A percentile compares a stretch with the other conserved stretches of the same genome.
These are phyloP conservation scores for Corapipo altera DNA, from an alignment of 2,113 vertebrate species.

Conservation along the genomic window DNA sequence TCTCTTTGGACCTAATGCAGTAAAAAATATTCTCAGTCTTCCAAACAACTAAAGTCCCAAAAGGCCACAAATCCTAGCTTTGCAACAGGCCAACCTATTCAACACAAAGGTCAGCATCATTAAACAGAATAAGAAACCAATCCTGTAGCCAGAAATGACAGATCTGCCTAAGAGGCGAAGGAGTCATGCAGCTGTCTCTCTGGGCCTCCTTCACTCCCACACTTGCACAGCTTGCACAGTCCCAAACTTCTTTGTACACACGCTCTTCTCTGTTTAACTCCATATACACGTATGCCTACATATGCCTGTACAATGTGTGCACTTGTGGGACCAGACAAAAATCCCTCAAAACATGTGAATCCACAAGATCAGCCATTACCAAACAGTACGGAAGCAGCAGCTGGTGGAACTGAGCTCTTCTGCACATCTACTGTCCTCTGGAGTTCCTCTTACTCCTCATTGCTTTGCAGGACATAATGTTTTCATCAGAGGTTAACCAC, in stretches of 20 bases:
- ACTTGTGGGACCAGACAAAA: rapidly evolving
- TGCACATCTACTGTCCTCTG: rapidly evolving
- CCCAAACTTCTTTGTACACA: neutral
- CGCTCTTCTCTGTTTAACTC: neutral
- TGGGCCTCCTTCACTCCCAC: neutral
- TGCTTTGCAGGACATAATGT: rapidly evolving
- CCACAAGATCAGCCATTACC: rapidly evolving
- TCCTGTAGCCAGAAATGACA: constrained; percentile 21
- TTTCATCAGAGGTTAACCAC: neutral
- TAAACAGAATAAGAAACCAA: constrained; percentile 51
- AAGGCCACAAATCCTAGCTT: constrained; percentile 33
- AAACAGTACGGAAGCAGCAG: neutral
- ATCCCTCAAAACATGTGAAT: neutral
- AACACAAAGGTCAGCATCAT: constrained; percentile 67
- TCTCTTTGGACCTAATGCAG: neutral
- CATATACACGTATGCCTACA: rapidly evolving
- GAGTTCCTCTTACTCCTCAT: neutral
- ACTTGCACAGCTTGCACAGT: neutral
- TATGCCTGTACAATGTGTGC: rapidly evolving
- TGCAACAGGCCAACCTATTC: constrained; percentile 38
- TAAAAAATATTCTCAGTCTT: constrained; percentile 16
- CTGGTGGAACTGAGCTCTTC: neutral
- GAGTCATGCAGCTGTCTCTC: neutral
- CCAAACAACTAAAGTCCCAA: neutral
- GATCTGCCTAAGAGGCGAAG: neutral